Percentiles rank a stretch among this genome's conserved stretches.
Evolutionary conservation across 2,888 invertebrate species (phyloP).

Genomic region (Germaria angustata): DNA sequence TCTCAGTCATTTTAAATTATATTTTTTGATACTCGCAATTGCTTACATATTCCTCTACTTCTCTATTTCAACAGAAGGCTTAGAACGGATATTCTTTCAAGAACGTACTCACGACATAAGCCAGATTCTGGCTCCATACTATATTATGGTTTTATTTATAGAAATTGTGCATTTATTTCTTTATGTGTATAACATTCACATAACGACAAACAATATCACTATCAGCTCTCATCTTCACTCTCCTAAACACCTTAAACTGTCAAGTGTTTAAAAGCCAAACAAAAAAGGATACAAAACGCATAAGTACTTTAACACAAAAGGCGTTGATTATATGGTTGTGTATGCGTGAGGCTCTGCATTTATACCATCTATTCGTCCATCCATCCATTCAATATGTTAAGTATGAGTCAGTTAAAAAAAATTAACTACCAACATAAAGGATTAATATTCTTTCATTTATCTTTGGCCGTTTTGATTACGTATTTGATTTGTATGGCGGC

Average conservation of each 20-base stretch:
- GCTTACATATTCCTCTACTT: too few relatives aligned
- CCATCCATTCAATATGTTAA: background rate
- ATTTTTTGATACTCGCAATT: too few relatives aligned
- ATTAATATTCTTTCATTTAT: constrained; percentile 19
- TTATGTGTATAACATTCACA: background rate
- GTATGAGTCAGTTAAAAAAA: constrained; percentile 54
- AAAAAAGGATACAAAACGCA: constrained; percentile 55
- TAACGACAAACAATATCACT: background rate
- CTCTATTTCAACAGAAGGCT: too few relatives aligned
- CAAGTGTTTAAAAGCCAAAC: constrained; percentile 52
- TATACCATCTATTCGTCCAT: background rate
- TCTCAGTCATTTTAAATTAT: too few relatives aligned
- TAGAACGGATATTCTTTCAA: too few relatives aligned
- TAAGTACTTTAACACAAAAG: constrained; percentile 54
- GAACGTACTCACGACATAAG: too few relatives aligned
- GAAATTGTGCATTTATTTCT: constrained; percentile 4
- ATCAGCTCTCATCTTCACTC: constrained; percentile 8
- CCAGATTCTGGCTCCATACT: too few relatives aligned
- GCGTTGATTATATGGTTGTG: constrained; percentile 53
- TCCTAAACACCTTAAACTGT: constrained; percentile 62
- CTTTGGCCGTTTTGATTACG: constrained; percentile 38
- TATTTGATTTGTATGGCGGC: constrained; percentile 45
- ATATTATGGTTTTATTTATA: too few relatives aligned
- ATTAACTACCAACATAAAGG: constrained; percentile 36
- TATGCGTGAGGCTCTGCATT: constrained; percentile 1